phyloP scores from a whole-genome alignment of 92 coral and sea anemone genomes.

The Porites evermanni region DNA sequence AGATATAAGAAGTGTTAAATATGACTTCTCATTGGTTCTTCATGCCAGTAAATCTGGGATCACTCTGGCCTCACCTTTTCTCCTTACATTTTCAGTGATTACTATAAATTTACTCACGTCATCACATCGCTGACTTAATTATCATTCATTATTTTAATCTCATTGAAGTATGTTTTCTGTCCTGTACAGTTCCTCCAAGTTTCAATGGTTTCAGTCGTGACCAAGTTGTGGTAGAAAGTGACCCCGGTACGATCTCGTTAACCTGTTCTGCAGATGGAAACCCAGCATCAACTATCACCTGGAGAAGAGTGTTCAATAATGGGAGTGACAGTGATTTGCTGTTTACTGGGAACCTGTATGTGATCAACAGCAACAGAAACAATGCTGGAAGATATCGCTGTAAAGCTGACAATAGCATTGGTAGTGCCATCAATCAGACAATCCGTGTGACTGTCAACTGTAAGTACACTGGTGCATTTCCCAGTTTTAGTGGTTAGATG shows the following conservation, averaged over 20 bases:
- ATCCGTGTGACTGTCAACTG: conserved; percentile 39
- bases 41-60: too few species aligned
- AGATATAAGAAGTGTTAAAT: too few species aligned
- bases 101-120: too few species aligned
- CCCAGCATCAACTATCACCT: conserved; percentile 54
- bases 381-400: conserved; percentile 47
- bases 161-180: not conserved
- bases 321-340: conserved; percentile 6
- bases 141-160: not conserved
- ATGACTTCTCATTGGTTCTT: too few species aligned
- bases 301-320: conserved; percentile 38
- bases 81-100: too few species aligned
- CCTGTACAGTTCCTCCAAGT: not conserved
- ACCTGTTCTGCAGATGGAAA: not conserved
- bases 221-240: conserved; percentile 8
- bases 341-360: not conserved
- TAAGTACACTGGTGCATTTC: too few species aligned
- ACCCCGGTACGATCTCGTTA: not conserved
- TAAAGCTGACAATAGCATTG: conserved; percentile 56
- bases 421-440: conserved; percentile 8
- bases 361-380: conserved; percentile 7
- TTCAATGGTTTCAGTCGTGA: not conserved
- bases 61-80: too few species aligned
- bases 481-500: too few species aligned
- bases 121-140: too few species aligned